These are phyloP conservation scores for Amphibalanus amphitrite DNA, from an alignment of 1,140 invertebrate genomes.

Conservation along the genomic window DNA sequence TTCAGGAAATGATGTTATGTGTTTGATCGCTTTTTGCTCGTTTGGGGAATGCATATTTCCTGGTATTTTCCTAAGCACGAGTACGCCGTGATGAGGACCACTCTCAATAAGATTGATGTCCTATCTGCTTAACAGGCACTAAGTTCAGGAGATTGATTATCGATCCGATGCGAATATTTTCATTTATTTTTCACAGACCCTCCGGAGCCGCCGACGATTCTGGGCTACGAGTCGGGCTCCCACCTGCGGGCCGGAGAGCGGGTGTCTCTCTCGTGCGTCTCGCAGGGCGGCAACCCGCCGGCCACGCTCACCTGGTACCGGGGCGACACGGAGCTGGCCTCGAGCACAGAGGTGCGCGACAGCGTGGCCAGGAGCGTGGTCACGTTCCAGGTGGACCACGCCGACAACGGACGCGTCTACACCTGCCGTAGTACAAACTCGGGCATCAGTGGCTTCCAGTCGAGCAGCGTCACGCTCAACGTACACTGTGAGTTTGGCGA, in stretches of 20 bases:
- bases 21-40: too few relatives aligned
- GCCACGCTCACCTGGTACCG: conserved; percentile 17
- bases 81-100: too few relatives aligned
- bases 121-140: too few relatives aligned
- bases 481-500: conserved; percentile 15
- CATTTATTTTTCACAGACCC: conserved; percentile 29
- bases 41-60: too few relatives aligned
- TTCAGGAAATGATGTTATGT: too few relatives aligned
- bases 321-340: conserved; percentile 11
- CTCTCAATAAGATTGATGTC: too few relatives aligned
- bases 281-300: conserved; percentile 63
- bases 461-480: conserved; percentile 14
- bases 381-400: conserved; percentile 43
- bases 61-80: too few relatives aligned
- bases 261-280: conserved; percentile 43
- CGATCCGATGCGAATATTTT: too few relatives aligned
- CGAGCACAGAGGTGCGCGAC: conserved; percentile 9
- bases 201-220: conserved; percentile 27
- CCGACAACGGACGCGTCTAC: conserved; percentile 77
- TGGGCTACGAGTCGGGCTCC: conserved; percentile 25
- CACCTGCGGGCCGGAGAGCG: conserved; percentile 24
- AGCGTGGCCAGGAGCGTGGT: background rate
- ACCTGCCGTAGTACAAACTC: conserved; percentile 80
- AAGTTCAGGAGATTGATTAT: too few relatives aligned
- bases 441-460: conserved; percentile 46